A percentile compares a stretch with the other conserved stretches of the same genome.
These are phyloP conservation scores for Spongia lamella DNA, from an alignment of 37 sponge, comb jelly and placozoan species.

Conservation along the genomic window DNA sequence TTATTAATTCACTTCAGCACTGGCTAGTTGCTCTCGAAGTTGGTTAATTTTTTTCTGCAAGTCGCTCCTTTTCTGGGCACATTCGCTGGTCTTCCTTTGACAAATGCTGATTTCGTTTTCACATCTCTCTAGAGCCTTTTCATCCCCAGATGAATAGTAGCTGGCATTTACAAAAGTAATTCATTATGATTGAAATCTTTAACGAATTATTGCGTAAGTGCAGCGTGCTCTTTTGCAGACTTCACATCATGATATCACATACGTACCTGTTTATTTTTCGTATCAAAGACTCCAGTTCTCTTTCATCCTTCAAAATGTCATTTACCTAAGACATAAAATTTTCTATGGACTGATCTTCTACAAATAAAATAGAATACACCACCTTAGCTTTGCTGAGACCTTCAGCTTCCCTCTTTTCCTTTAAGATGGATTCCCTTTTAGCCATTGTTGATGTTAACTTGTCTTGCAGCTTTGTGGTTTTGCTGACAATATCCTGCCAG, in stretches of 20 bases:
- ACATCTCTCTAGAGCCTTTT: slow-evolving; percentile 18
- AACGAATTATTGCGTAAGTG: no score
- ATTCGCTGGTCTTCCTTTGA: not conserved
- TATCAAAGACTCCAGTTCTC: no score
- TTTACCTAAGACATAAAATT: no score
- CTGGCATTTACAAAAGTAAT: no score
- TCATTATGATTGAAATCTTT: no score
- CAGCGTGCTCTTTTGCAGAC: no score
- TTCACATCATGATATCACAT: no score
- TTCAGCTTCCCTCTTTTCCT: slow-evolving; percentile 35
- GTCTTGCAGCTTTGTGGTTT: slow-evolving; percentile 32
- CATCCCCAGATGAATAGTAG: not conserved
- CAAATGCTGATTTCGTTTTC: slow-evolving; percentile 16
- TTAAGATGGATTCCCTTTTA: slow-evolving; percentile 5
- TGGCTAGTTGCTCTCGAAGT: slow-evolving; percentile 59
- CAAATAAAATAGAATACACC: no score
- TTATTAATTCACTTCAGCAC: slow-evolving; percentile 36
- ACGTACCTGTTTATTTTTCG: no score
- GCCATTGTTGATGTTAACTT: slow-evolving; percentile 21
- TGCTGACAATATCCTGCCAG: no score
- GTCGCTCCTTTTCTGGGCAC: slow-evolving; percentile 27
- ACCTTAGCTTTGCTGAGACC: slow-evolving; percentile 21
- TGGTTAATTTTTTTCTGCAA: slow-evolving; percentile 38
- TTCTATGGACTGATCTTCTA: no score
- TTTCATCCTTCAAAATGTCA: no score